Evolutionary conservation across 35 echinoderm and acorn worm species (phyloP), one percentile per base, ranked within the genome.

Genomic region (Apostichopus californicus): DNA sequence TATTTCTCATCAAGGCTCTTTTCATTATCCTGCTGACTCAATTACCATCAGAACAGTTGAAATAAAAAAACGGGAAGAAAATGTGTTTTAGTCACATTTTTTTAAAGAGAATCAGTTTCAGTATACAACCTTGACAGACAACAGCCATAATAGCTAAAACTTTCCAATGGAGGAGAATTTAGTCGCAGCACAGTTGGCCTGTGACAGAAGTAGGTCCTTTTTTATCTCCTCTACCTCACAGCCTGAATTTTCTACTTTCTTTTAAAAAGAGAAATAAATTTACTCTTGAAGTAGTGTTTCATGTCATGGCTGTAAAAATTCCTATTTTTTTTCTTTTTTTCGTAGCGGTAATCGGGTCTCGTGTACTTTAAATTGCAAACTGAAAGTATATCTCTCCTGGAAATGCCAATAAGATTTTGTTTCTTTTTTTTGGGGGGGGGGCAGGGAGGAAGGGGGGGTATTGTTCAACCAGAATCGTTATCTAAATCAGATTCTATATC

Each of bases 1-100:
- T 85, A 85, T 59, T 52, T 58, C 17, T 75, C n/a, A 75, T 75
- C 71, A 75, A 75, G 71, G 71, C 14, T 75, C 71, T 75, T 61
- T 61, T 9, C 58, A 61, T 61, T 75, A 75, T 75, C 20, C 17
- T 75, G 71, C 71, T 75, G 71, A n/a, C 71, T 75, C 71, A 75
- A 75, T 75, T 75, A 75, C 7, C 71, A 22, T 75, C 71, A 75
- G 71, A 75, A 75, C 14, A 75, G 71, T 75, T 75, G 71, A 22
- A 46, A 46, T 46, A 75, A 75, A 22, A 18, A 22, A 5, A 75
- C 7, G 71, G n/a, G 24, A 75, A 75, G n/a, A 14, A 75, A 75
- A 75, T n/a, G 17, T 75, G 71, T 75, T 75, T 75, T 75, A 75
- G 71, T 75, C 71, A 75, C 71, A 75, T 75, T 46, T 46, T 46